Conservation (phyloP, 2,888 invertebrate species). For the Drosophila imparisetae region DNA sequence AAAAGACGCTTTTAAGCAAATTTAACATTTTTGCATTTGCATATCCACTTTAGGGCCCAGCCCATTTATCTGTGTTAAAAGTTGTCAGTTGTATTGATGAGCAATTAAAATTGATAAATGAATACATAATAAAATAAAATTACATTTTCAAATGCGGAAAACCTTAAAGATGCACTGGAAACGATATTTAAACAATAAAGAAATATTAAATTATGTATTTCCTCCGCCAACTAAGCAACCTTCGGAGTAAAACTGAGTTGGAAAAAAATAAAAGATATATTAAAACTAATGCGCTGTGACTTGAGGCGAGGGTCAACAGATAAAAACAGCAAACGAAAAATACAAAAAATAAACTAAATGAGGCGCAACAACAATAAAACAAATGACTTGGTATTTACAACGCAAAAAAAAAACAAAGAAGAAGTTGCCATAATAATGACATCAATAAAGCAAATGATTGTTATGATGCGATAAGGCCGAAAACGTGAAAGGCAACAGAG, state of each 20-base stretch:
- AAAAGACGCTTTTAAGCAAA: conserved; percentile 20
- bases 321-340: conserved; percentile 23
- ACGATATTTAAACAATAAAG: conserved; percentile 39
- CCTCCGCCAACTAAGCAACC: conserved; percentile 22
- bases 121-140: conserved; percentile 3
- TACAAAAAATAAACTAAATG: conserved; percentile 52
- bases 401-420: conserved; percentile 13
- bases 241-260: conserved; percentile 32
- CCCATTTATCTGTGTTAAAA: conserved; percentile 6
- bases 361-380: conserved; percentile 49
- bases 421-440: conserved; percentile 74
- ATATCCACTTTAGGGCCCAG: conserved; percentile 30
- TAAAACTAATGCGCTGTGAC: conserved; percentile 43
- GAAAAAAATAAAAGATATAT: conserved; percentile 34
- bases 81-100: conserved; percentile 8
- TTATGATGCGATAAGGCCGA: conserved; percentile 64
- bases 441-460: conserved; percentile 74
- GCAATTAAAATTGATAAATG: conserved; percentile 2
- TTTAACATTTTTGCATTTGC: conserved; percentile 27
- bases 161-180: conserved; percentile 17
- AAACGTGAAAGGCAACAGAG: conserved; percentile 43
- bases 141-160: conserved; percentile 36
- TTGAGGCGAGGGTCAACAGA: conserved; percentile 42
- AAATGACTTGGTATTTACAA: conserved; percentile 62
- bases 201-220: conserved; percentile 34